Conservation (phyloP, 35 echinoderm and acorn worm genomes). For the Heliocidaris erythrogramma region DNA sequence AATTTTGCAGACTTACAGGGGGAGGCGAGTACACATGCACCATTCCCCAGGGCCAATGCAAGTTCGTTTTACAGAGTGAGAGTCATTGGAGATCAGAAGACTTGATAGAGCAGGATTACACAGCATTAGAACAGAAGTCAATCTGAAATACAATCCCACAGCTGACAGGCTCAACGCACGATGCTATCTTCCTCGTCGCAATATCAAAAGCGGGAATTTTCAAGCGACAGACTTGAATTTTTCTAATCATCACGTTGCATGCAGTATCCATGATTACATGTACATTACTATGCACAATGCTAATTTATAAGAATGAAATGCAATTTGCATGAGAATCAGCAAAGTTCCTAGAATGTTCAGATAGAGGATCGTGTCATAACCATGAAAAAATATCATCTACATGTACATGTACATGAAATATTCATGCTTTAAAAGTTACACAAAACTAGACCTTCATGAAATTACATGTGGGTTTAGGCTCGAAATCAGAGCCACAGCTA, state of each 20-base stretch:
- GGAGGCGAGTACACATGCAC: neutral
- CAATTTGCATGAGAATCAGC: neutral
- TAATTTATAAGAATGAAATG: neutral
- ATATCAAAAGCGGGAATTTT: neutral
- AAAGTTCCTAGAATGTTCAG: neutral
- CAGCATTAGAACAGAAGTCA: constrained; percentile 10
- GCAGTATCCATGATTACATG: neutral
- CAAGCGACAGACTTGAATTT: neutral
- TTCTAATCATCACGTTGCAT: neutral
- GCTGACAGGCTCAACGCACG: neutral
- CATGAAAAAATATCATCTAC: neutral
- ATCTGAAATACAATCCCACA: neutral
- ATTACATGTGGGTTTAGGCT: neutral
- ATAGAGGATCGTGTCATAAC: neutral
- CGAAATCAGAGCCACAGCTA: too few species aligned
- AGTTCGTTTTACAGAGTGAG: neutral
- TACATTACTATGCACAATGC: neutral
- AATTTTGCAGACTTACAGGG: neutral
- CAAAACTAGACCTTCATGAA: neutral
- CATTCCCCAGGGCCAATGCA: neutral
- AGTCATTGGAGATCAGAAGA: neutral
- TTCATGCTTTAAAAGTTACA: neutral
- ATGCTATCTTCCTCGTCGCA: neutral
- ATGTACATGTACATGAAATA: too few species aligned
- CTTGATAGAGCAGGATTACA: constrained; percentile 9